Percentiles rank a stretch among this genome's conserved stretches.
These are phyloP conservation scores for Chiloscyllium plagiosum DNA, from an alignment of 2,113 vertebrate species.

Conservation along the genomic window DNA sequence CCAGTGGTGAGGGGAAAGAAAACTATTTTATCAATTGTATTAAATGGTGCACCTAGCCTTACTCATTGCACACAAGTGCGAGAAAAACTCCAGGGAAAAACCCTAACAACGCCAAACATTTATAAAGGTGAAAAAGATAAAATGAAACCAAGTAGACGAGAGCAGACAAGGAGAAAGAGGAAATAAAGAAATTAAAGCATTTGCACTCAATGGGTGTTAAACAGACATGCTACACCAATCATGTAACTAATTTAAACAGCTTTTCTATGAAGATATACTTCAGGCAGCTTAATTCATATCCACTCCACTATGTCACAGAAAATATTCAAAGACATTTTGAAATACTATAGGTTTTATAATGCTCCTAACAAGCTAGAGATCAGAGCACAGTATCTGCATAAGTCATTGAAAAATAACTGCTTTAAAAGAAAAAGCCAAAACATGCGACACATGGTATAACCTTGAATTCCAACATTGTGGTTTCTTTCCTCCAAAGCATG, in stretches of 20 bases:
- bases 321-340: neutral
- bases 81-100: neutral
- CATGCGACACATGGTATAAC: conserved; percentile 4
- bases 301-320: neutral
- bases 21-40: neutral
- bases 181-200: neutral
- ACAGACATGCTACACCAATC: neutral
- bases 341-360: neutral
- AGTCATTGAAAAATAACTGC: neutral
- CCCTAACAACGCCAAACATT: neutral
- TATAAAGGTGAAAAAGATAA: neutral
- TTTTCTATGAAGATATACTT: neutral
- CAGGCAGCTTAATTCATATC: neutral
- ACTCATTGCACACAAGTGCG: neutral
- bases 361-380: neutral
- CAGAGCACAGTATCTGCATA: neutral
- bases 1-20: neutral
- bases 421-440: neutral
- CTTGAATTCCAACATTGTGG: neutral
- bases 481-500: conserved; percentile 12
- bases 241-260: neutral
- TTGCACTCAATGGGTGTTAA: neutral
- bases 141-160: neutral
- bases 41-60: neutral
- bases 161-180: neutral